Evolutionary conservation across 2,797 vertebrate species (phyloP).

Genomic region (Mormyrus proboscirostris): DNA sequence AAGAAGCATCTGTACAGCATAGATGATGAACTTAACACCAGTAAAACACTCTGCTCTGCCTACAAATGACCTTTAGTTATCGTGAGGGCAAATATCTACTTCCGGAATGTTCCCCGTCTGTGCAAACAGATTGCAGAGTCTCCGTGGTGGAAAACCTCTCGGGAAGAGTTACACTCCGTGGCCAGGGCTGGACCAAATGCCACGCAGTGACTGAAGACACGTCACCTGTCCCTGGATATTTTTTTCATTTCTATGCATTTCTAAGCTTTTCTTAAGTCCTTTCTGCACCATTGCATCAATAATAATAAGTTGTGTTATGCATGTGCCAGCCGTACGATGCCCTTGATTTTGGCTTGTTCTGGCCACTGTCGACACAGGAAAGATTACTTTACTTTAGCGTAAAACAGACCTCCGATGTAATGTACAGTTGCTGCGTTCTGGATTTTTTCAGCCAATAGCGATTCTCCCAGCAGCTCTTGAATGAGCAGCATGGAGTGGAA

Average conservation of each 20-base stretch:
- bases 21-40: not conserved
- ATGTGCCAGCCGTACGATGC: not conserved
- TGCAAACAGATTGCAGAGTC: not conserved
- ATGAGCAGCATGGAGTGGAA: not conserved
- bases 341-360: not conserved
- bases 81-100: not conserved
- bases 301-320: not conserved
- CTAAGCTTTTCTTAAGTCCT: not conserved
- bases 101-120: not conserved
- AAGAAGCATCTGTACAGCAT: not conserved
- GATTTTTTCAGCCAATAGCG: not conserved
- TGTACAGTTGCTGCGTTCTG: not conserved
- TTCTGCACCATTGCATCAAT: not conserved
- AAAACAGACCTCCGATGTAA: not conserved
- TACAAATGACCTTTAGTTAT: not conserved
- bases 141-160: not conserved
- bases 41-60: not conserved
- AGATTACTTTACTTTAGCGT: not conserved
- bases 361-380: not conserved
- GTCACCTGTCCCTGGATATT: not conserved
- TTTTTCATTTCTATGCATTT: not conserved
- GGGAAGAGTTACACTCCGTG: not conserved
- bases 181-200: not conserved
- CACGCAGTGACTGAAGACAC: not conserved
- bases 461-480: not conserved